Evolutionary conservation across 1,140 invertebrate genomes (phyloP).

Genomic region (Macrocentrus cingulum): DNA sequence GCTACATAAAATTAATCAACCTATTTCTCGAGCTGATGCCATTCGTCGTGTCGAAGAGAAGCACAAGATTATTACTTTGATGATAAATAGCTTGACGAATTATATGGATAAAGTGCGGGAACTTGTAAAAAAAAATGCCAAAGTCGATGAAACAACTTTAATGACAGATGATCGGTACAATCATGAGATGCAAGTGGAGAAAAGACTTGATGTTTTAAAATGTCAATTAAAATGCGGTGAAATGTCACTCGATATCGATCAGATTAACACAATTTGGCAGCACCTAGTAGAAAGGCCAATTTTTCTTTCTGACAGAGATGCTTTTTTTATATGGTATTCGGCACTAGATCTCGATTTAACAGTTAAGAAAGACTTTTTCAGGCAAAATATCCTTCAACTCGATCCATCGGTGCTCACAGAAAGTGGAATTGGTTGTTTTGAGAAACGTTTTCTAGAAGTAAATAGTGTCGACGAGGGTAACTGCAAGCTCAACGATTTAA

Average conservation of each 20-base stretch:
- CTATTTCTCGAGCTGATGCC: constrained; percentile 71
- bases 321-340: constrained; percentile 98
- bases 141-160: constrained; percentile 79
- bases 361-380: constrained; percentile 95
- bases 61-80: constrained; percentile 89
- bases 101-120: constrained; percentile 88
- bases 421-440: constrained; percentile 94
- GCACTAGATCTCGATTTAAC: constrained; percentile 96
- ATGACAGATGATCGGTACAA: constrained; percentile 88
- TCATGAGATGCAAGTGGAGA: constrained; percentile 90
- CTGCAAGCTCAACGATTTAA: constrained; percentile 88
- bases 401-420: constrained; percentile 91
- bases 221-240: constrained; percentile 92
- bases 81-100: constrained; percentile 87
- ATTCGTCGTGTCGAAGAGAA: constrained; percentile 90
- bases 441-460: constrained; percentile 94
- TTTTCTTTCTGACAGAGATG: constrained; percentile 88
- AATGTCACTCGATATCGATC: constrained; percentile 92
- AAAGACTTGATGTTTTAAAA: constrained; percentile 90
- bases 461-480: constrained; percentile 96
- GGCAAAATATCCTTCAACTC: constrained; percentile 90
- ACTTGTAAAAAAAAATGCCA: constrained; percentile 71
- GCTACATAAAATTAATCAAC: constrained; percentile 68
- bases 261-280: constrained; percentile 97
- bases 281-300: constrained; percentile 92